These are phyloP conservation scores for Callipepla squamata DNA, from an alignment of 2,113 vertebrate species.

Conservation along the genomic window DNA sequence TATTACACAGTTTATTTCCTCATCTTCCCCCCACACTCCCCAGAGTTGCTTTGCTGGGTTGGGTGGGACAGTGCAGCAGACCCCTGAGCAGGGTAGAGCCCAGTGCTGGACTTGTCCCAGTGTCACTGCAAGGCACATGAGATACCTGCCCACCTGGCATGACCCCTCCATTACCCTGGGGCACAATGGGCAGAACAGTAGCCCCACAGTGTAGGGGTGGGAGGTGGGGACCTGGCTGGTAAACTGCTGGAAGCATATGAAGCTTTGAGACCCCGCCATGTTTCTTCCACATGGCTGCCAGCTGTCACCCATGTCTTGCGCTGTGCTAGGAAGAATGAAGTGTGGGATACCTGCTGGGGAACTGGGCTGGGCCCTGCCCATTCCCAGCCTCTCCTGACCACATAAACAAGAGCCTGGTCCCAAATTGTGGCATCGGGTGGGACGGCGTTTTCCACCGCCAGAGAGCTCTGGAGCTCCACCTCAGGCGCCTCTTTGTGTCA, in stretches of 20 bases:
- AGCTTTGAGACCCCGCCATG: background rate
- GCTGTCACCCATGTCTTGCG: rapidly evolving
- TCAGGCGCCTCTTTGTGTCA: background rate
- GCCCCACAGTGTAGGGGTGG: rapidly evolving
- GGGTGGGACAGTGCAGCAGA: background rate
- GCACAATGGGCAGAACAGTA: background rate
- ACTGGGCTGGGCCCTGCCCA: background rate
- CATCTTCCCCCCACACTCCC: rapidly evolving
- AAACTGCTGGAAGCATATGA: background rate
- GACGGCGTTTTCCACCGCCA: constrained; percentile 33
- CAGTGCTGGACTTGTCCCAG: background rate
- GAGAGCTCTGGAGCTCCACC: constrained; percentile 35
- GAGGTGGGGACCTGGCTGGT: background rate
- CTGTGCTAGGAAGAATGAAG: rapidly evolving
- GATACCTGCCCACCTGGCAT: background rate
- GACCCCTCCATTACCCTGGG: background rate
- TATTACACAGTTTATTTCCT: constrained; percentile 25
- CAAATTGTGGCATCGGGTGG: background rate
- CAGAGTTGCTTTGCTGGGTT: background rate
- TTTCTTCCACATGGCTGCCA: background rate
- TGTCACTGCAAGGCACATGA: background rate
- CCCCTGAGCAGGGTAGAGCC: background rate
- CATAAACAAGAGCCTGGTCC: background rate
- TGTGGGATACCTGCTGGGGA: background rate
- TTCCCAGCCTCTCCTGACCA: constrained; percentile 20